phyloP scores from a whole-genome alignment of 2,797 vertebrate species.

The Darevskia nairensis region DNA sequence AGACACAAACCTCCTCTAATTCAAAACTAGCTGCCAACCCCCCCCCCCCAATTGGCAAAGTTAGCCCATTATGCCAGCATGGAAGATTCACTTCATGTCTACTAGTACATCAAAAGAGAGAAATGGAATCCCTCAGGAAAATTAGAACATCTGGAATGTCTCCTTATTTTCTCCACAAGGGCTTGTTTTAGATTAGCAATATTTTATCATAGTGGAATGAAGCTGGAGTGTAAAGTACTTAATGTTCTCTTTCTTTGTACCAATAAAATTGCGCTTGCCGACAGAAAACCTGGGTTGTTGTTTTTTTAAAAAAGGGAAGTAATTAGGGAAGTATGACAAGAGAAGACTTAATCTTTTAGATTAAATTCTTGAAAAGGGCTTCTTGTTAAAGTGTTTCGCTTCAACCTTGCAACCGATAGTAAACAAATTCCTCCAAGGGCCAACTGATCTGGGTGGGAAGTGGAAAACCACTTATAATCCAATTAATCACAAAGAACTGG shows the following conservation, averaged over 20 bases:
- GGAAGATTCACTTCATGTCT: not conserved
- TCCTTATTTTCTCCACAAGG: not conserved
- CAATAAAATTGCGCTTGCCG: not conserved
- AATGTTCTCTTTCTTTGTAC: not conserved
- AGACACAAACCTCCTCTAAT: not conserved
- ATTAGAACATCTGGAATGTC: not conserved
- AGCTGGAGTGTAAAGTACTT: not conserved
- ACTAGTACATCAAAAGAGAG: not conserved
- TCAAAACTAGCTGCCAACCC: not conserved
- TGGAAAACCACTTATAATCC: slow-evolving; percentile 73
- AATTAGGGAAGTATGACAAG: not conserved
- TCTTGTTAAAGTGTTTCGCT: slow-evolving; percentile 17
- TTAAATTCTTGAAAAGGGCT: slow-evolving; percentile 16
- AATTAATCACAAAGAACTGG: slow-evolving; percentile 67
- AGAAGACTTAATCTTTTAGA: slow-evolving; percentile 9
- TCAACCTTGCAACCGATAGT: slow-evolving; percentile 46
- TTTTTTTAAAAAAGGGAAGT: accelerated
- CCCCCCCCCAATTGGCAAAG: not conserved
- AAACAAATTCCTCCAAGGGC: slow-evolving; percentile 60
- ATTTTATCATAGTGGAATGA: slow-evolving; percentile 17
- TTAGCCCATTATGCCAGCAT: not conserved
- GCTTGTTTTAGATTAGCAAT: accelerated
- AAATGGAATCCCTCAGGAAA: not conserved
- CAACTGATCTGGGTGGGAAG: slow-evolving; percentile 74
- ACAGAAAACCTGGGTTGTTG: not conserved